Evolutionary conservation across 2,888 invertebrate species (phyloP).

Genomic region (Lasioglossum vierecki): DNA sequence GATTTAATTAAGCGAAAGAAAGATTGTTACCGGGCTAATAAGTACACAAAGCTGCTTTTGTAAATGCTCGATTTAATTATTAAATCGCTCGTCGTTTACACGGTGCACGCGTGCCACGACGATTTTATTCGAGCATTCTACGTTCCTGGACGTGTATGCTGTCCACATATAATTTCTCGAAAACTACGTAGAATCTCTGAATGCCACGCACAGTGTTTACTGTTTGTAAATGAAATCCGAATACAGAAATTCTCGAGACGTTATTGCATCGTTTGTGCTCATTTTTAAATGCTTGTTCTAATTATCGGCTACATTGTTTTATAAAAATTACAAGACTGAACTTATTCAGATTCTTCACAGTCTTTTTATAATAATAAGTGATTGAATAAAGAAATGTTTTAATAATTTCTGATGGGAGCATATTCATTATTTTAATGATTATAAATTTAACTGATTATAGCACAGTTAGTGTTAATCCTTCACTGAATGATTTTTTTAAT

Average conservation of each 20-base stretch:
- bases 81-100: not conserved
- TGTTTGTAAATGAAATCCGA: not conserved
- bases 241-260: not conserved
- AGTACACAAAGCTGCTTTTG: not conserved
- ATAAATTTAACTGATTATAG: too few species aligned
- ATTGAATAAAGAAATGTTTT: too few species aligned
- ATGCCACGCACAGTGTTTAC: not conserved
- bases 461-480: too few species aligned
- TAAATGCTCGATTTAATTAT: not conserved
- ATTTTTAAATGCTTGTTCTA: too few species aligned
- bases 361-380: too few species aligned
- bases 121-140: not conserved
- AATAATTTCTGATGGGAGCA: too few species aligned
- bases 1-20: conserved; percentile 32
- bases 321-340: too few species aligned
- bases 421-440: too few species aligned
- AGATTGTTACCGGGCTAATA: not conserved
- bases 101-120: not conserved
- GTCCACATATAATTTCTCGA: not conserved
- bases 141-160: not conserved
- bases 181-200: not conserved
- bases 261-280: not conserved
- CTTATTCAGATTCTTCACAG: too few species aligned
- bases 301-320: too few species aligned
- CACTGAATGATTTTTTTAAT: too few species aligned